A percentile compares a stretch with the other conserved stretches of the same genome.
Evolutionary conservation across 2,113 vertebrate species (phyloP).

Genomic region (Tyto alba): DNA sequence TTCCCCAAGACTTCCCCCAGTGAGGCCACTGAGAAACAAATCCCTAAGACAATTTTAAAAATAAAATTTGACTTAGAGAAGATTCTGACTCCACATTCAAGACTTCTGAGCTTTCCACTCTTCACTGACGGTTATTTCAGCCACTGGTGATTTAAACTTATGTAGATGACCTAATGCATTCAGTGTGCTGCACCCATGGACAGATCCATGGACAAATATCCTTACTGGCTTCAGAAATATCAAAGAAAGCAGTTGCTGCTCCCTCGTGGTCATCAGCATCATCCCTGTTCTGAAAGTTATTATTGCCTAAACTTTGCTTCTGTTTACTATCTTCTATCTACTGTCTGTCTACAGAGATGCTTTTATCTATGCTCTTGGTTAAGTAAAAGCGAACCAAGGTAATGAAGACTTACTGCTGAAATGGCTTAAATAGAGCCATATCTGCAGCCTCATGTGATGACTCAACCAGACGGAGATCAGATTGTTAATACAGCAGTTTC

Average conservation of each 20-base stretch:
- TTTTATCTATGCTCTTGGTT: neutral
- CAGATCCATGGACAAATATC: neutral
- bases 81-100: neutral
- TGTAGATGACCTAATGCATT: neutral
- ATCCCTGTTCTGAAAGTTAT: neutral
- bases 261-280: slow-evolving; percentile 1
- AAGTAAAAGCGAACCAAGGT: neutral
- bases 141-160: neutral
- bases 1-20: neutral
- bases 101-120: neutral
- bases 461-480: accelerated
- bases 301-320: neutral
- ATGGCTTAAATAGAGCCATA: neutral
- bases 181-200: neutral
- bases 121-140: neutral
- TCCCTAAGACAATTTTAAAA: neutral
- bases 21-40: neutral
- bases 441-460: neutral
- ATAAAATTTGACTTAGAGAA: neutral
- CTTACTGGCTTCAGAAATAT: neutral
- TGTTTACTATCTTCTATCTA: accelerated
- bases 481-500: neutral
- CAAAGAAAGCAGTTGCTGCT: slow-evolving; percentile 31
- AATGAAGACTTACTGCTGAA: neutral
- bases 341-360: neutral